Base-by-base conservation (phyloP, 1,140 invertebrate species). In the Eupristina koningsbergeri region DNA sequence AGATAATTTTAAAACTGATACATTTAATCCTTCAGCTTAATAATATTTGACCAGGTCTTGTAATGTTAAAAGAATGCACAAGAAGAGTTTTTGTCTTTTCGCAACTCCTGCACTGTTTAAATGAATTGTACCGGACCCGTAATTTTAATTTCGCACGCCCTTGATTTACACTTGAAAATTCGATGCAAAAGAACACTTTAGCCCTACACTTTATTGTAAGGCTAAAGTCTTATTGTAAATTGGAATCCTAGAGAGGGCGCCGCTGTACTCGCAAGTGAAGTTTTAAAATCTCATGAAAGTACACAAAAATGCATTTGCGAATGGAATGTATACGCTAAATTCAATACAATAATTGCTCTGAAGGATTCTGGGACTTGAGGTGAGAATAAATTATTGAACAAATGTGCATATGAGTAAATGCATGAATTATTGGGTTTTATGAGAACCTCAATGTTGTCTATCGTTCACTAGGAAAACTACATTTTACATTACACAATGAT, bases 261-360 rank as follows among this genome's bases (percentile, higher is more conserved):
- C 61, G 61, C 80, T 74, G 39, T 8, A 64, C 22, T 29, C 34
- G 15, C 8, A 50, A 80, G 77, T 39, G 71, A 58, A 53, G 58
- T 71, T 50, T 47, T 81, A 61, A 17, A 83, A 63, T 71, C 81
- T 73, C 74, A 83, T 83, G 81, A 83, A 83, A 83, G 81, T 83
- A 83, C 76, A 36, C 75, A 77, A 22, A 74, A 22, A 74, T 29
- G 45, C n/a, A 31, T 76, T 9, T 39, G 53, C 47, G 15, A 7
- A 26, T 9, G 34, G 69, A 73, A 50, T 2, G 45, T 50, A 31
- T 47, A 53, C 19, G 64, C n/a, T 31, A 15, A 63, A 63, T 31
- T 36, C 13, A 31, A 22, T 41, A 41, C 26, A 61, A 15, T 31
- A 64, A 11, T 36, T 53, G 26, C 47, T 77, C 22, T 41, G n/a